Evolutionary conservation across 1,140 invertebrate species (phyloP).

Genomic region (Pseudomyrmex dendroicus): DNA sequence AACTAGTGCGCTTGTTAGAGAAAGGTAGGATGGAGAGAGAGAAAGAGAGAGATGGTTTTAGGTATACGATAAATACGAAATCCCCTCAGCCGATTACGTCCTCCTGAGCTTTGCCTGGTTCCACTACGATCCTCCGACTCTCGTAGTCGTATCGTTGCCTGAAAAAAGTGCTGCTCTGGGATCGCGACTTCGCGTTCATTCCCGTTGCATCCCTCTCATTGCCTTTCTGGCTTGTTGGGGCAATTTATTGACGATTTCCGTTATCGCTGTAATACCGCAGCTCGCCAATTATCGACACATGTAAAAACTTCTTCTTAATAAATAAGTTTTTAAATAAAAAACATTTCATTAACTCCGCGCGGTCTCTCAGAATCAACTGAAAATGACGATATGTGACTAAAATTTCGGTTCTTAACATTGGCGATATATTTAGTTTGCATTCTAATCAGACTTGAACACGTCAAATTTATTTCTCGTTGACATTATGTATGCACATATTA

Average conservation of each 20-base stretch:
- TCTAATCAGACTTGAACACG: slow-evolving; percentile 22
- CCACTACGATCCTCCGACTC: slow-evolving; percentile 43
- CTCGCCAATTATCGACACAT: neutral
- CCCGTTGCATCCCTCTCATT: slow-evolving; percentile 4
- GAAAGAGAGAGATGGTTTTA: neutral
- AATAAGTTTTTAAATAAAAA: no score
- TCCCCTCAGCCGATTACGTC: slow-evolving; percentile 75
- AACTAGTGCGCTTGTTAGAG: slow-evolving; percentile 30
- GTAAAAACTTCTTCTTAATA: no score
- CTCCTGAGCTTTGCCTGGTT: slow-evolving; percentile 73
- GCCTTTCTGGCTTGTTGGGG: slow-evolving; percentile 9
- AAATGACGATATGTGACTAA: neutral
- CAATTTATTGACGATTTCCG: slow-evolving; percentile 45
- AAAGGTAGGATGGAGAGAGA: no score
- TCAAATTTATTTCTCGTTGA: slow-evolving; percentile 40
- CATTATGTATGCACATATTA: neutral
- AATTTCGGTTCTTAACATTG: slow-evolving; percentile 38
- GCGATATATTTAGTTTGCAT: slow-evolving; percentile 4
- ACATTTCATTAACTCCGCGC: no score
- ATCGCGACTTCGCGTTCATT: slow-evolving; percentile 26
- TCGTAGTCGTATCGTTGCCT: slow-evolving; percentile 49
- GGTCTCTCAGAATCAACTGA: neutral
- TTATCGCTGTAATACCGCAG: slow-evolving; percentile 16
- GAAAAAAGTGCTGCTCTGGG: slow-evolving; percentile 50
- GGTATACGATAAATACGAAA: slow-evolving; percentile 74